phyloP scores from a whole-genome alignment of 2,888 invertebrate genomes.

The Mythimna vitellina region DNA sequence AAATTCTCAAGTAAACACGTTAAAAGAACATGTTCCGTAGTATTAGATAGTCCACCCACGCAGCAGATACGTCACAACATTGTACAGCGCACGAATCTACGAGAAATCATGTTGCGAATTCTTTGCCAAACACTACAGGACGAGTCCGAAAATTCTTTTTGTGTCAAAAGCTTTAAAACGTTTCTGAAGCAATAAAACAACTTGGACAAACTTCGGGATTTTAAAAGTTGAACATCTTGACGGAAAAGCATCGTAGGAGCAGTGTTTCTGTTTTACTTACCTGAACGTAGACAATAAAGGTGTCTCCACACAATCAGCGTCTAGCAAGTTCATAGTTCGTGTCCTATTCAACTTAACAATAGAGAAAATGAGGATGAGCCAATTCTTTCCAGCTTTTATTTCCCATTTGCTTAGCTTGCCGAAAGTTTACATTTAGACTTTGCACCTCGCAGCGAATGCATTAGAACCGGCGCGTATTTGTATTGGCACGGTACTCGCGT shows the following conservation, averaged over 20 bases:
- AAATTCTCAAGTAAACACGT: slow-evolving; percentile 69
- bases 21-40: slow-evolving; percentile 63
- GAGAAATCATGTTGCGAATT: slow-evolving; percentile 60
- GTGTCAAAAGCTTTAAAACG: slow-evolving; percentile 73
- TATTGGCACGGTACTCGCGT: slow-evolving; percentile 80
- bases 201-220: slow-evolving; percentile 78
- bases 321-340: slow-evolving; percentile 88
- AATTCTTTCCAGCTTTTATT: slow-evolving; percentile 87
- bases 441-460: slow-evolving; percentile 81
- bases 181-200: slow-evolving; percentile 74
- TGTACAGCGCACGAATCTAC: slow-evolving; percentile 51
- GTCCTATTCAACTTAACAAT: slow-evolving; percentile 88
- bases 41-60: slow-evolving; percentile 46
- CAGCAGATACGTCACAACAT: slow-evolving; percentile 51
- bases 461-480: slow-evolving; percentile 85
- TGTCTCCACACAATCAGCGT: slow-evolving; percentile 87
- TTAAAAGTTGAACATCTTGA: slow-evolving; percentile 84
- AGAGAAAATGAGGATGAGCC: slow-evolving; percentile 88
- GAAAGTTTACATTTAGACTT: slow-evolving; percentile 86
- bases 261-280: slow-evolving; percentile 86
- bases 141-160: slow-evolving; percentile 69
- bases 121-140: slow-evolving; percentile 54
- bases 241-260: slow-evolving; percentile 81
- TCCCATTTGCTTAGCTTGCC: slow-evolving; percentile 83
- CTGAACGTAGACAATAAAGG: slow-evolving; percentile 87